Conservation (phyloP, 2,113 vertebrate species). For the Puffinus mauretanicus region DNA sequence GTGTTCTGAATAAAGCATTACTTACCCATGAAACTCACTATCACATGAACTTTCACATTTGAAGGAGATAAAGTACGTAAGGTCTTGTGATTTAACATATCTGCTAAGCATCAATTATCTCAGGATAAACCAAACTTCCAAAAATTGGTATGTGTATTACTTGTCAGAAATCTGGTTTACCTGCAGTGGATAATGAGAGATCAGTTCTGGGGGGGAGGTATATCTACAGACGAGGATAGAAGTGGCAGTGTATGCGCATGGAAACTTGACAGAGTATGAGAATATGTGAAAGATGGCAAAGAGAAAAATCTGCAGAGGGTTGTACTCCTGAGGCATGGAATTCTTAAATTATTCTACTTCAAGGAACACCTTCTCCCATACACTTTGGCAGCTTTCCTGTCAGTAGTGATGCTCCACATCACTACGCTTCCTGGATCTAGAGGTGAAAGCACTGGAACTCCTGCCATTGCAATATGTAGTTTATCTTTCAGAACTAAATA, state of each 20-base stretch:
- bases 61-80: background rate
- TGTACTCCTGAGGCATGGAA: background rate
- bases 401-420: conserved; percentile 35
- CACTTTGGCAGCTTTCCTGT: conserved; percentile 18
- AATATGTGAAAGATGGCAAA: background rate
- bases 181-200: background rate
- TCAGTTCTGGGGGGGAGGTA: background rate
- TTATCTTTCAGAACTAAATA: conserved; percentile 60
- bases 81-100: background rate
- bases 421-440: conserved; percentile 27
- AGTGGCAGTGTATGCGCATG: background rate
- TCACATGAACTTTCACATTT: background rate
- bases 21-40: background rate
- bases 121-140: background rate
- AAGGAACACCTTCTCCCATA: conserved; percentile 47
- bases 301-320: background rate
- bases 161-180: background rate
- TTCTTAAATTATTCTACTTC: conserved; percentile 23
- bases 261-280: background rate
- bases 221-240: background rate
- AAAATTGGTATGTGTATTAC: background rate
- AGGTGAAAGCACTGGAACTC: conserved; percentile 35
- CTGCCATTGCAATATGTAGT: conserved; percentile 46
- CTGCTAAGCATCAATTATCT: background rate
- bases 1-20: background rate